phyloP scores from a whole-genome alignment of 2,888 invertebrate genomes.

The Argyra leucocephala region DNA sequence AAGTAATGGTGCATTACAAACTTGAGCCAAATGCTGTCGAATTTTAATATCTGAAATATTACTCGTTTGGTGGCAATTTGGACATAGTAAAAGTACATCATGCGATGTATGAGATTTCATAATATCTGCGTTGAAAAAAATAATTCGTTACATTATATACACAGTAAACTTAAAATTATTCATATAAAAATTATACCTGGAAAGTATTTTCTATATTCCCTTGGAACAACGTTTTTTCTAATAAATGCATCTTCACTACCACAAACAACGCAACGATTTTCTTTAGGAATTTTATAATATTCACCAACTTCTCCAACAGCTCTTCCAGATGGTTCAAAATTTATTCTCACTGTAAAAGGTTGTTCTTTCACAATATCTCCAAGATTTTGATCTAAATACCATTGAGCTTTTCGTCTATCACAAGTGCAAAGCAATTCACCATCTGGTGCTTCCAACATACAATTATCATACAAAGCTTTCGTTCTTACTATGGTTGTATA shows the following conservation, averaged over 20 bases:
- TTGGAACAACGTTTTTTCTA: slow-evolving; percentile 71
- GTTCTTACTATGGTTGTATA: slow-evolving; percentile 34
- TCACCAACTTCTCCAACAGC: slow-evolving; percentile 59
- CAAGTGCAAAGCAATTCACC: slow-evolving; percentile 67
- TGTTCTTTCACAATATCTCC: slow-evolving; percentile 43
- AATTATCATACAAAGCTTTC: slow-evolving; percentile 68
- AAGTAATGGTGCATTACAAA: slow-evolving; percentile 57
- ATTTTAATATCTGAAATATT: slow-evolving; percentile 54
- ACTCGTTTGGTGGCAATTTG: slow-evolving; percentile 59
- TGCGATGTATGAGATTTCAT: slow-evolving; percentile 76
- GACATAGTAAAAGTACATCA: slow-evolving; percentile 66
- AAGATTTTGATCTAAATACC: slow-evolving; percentile 50
- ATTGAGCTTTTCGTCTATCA: slow-evolving; percentile 63
- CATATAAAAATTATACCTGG: slow-evolving; percentile 45
- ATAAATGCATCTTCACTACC: slow-evolving; percentile 58
- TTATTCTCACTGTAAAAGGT: slow-evolving; percentile 58
- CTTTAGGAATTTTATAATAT: slow-evolving; percentile 62
- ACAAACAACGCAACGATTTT: slow-evolving; percentile 72
- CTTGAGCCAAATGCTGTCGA: slow-evolving; percentile 49
- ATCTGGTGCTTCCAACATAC: slow-evolving; percentile 66
- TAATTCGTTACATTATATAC: slow-evolving; percentile 10
- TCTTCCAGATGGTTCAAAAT: slow-evolving; percentile 68
- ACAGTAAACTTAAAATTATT: neutral
- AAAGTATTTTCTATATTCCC: slow-evolving; percentile 69
- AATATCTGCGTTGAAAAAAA: slow-evolving; percentile 46